A percentile compares a stretch with the other conserved stretches of the same genome.
Evolutionary conservation across 2,113 vertebrate genomes (phyloP).

Genomic region (Coreoperca whiteheadi): DNA sequence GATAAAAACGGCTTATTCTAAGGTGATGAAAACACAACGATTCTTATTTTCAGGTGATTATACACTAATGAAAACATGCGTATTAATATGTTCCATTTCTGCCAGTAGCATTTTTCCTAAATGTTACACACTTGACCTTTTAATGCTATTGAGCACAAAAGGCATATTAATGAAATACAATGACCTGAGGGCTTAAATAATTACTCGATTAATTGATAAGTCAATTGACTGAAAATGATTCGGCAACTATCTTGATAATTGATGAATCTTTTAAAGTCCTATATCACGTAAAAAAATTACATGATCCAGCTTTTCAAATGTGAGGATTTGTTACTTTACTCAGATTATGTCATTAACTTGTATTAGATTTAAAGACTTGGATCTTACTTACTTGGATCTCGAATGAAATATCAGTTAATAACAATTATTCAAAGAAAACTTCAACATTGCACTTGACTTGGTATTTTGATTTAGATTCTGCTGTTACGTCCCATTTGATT

Average conservation of each 20-base stretch:
- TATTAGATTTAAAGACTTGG: not conserved
- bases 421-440: not conserved
- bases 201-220: not conserved
- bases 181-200: not conserved
- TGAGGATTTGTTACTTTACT: not conserved
- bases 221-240: not conserved
- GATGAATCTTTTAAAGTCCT: not conserved
- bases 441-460: not conserved
- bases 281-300: not conserved
- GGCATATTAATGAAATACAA: not conserved
- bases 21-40: too few relatives aligned
- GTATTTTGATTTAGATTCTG: slow-evolving; percentile 10
- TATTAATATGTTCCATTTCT: too few relatives aligned
- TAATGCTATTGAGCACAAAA: not conserved
- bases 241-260: not conserved
- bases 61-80: too few relatives aligned
- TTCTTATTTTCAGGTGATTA: too few relatives aligned
- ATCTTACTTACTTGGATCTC: not conserved
- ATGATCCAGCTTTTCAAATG: not conserved
- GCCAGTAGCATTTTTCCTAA: too few relatives aligned
- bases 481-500: not conserved
- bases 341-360: not conserved
- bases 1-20: too few relatives aligned
- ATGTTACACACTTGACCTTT: not conserved
- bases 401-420: not conserved